Percentiles rank a stretch among this genome's conserved stretches.
Evolutionary conservation across 2,888 invertebrate genomes (phyloP).

Genomic region (Neuroscelio doddi): DNA sequence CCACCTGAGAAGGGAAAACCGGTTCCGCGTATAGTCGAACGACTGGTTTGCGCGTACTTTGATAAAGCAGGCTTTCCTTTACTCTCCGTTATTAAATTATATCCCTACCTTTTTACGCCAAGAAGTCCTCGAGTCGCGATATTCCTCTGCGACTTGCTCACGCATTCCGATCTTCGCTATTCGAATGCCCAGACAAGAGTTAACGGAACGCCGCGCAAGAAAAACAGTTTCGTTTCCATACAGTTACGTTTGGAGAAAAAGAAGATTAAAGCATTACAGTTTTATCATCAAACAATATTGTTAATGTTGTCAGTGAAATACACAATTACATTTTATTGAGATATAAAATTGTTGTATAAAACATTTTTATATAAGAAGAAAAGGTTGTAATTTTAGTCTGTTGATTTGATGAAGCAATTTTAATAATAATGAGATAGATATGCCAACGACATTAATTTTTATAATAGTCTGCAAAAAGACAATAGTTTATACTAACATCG

Average conservation of each 20-base stretch:
- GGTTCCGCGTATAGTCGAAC: constrained; percentile 60
- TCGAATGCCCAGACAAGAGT: not conserved
- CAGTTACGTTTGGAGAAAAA: not conserved
- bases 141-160: constrained; percentile 7
- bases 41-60: constrained; percentile 67
- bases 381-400: too few relatives aligned
- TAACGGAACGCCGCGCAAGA: constrained; percentile 6
- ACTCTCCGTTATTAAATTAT: constrained; percentile 60
- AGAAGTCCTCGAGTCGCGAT: constrained; percentile 22
- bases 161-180: constrained; percentile 19
- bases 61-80: constrained; percentile 62
- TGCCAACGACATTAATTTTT: too few relatives aligned
- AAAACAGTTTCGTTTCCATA: constrained; percentile 1
- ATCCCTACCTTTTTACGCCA: constrained; percentile 45
- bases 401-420: too few relatives aligned
- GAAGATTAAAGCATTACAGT: too few relatives aligned
- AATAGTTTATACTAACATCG: too few relatives aligned
- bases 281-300: too few relatives aligned
- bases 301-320: too few relatives aligned
- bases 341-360: too few relatives aligned
- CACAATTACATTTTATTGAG: too few relatives aligned
- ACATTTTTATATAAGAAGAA: too few relatives aligned
- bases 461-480: too few relatives aligned
- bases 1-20: constrained; percentile 49
- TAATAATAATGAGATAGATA: too few relatives aligned